phyloP scores from a whole-genome alignment of 1,140 invertebrate genomes.

The Steinernema feltiae region DNA sequence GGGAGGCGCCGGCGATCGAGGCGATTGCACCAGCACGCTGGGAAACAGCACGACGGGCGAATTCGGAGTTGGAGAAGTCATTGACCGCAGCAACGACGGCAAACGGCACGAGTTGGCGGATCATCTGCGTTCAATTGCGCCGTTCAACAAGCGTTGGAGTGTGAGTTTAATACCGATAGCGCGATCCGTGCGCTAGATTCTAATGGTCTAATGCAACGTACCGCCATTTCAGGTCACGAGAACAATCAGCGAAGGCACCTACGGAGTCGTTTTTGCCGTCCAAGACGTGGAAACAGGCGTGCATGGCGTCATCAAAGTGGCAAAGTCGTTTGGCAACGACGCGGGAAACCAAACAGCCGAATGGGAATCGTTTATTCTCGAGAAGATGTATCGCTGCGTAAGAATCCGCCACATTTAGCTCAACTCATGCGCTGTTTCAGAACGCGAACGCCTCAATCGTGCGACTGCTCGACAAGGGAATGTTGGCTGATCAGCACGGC shows the following conservation, averaged over 20 bases:
- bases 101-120: conserved; percentile 24
- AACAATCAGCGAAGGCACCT: conserved; percentile 40
- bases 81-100: not conserved
- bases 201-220: not conserved
- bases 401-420: not conserved
- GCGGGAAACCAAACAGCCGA: conserved; percentile 38
- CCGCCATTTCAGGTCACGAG: conserved; percentile 14
- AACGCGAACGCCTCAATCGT: conserved; percentile 32
- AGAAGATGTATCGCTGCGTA: conserved; percentile 31
- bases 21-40: not conserved
- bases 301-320: conserved; percentile 39
- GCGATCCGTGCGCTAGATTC: no score
- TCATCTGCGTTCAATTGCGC: conserved; percentile 30
- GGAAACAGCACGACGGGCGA: not conserved
- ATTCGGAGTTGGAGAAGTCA: not conserved
- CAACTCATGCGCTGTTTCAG: conserved; percentile 6
- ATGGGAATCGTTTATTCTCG: conserved; percentile 38
- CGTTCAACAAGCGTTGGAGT: conserved; percentile 38
- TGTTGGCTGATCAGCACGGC: conserved; percentile 39
- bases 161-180: no score
- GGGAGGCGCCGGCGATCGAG: not conserved
- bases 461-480: conserved; percentile 40
- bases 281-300: conserved; percentile 23
- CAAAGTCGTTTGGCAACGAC: conserved; percentile 23
- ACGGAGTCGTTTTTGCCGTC: conserved; percentile 41